Evolutionary conservation across 2,888 invertebrate genomes (phyloP).

Genomic region (Ophion costatus): DNA sequence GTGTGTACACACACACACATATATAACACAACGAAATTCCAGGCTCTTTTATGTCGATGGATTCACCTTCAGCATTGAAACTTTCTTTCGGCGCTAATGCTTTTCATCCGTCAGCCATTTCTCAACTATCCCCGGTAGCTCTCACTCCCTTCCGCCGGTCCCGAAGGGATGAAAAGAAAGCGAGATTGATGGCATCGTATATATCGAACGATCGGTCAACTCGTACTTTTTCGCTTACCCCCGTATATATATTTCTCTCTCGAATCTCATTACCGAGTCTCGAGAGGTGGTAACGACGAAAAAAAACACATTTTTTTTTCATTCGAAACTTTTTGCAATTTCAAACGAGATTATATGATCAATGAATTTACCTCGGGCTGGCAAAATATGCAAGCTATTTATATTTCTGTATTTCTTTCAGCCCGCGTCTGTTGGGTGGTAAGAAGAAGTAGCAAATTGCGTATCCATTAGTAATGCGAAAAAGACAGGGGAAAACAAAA

Average conservation of each 20-base stretch:
- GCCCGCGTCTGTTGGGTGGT: not conserved
- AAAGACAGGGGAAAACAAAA: conserved; percentile 13
- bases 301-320: not conserved
- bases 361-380: conserved; percentile 1
- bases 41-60: conserved; percentile 20
- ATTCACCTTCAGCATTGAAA: conserved; percentile 59
- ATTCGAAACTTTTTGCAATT: conserved; percentile 14
- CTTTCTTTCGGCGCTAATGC: conserved; percentile 67
- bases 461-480: conserved; percentile 36
- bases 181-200: conserved; percentile 65
- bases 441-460: conserved; percentile 18
- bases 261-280: conserved; percentile 47
- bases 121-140: conserved; percentile 58
- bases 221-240: conserved; percentile 20
- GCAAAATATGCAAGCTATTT: conserved; percentile 10
- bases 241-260: conserved; percentile 36
- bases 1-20: not conserved
- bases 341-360: conserved; percentile 19
- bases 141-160: conserved; percentile 30
- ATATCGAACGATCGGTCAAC: conserved; percentile 62
- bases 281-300: conserved; percentile 4
- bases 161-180: conserved; percentile 56
- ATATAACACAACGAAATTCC: not conserved
- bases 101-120: conserved; percentile 67
- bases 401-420: conserved; percentile 2